Evolutionary conservation across 2,888 invertebrate genomes (phyloP), one percentile per base, ranked within the genome.

Genomic region (Trichogramma evanescens): DNA sequence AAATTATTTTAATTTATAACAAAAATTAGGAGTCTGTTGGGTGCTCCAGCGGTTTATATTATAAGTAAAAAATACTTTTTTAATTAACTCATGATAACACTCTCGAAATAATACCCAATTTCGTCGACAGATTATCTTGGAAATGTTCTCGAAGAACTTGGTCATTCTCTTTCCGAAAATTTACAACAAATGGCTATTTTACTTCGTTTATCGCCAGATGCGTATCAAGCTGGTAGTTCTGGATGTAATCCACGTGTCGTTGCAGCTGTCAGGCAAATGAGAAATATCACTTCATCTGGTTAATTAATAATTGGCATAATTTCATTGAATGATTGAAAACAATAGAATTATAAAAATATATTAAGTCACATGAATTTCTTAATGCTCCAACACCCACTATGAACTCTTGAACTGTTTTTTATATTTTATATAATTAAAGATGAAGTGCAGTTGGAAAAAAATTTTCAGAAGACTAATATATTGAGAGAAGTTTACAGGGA

Each of bases 81-180:
- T 46, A 46, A 10, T 46, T 6, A 46, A 10, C 9, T 10, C 8
- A 46, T 10, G 5, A 8, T 46, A 46, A 46, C 46, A 46, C 10
- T 10, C 8, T 46, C 4, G 8, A 5, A 40, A 10, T 44, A 9
- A 44, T 10, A 44, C 40, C 6, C 50, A 4, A 8, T 40, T 48
- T 49, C 52, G 54, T 50, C 51, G 55, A 8, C 74, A 89, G 91
- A 89, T 76, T 93, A 93, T 74, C 78, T 93, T 59, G 87, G 86
- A 9, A 92, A 89, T 73, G 89, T 93, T 1, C 78, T 93, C 10
- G 92, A 92, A 72, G 93, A 93, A 75, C 79, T 93, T 39, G 92
- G 91, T 3, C 79, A 91, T 39, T 78, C 81, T 2, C 79, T 89
- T n/a, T 85, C 86, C 0, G 84, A 87, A 50, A 86, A 86, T 64